Conservation (phyloP, 1,140 invertebrate genomes). For the Yoshiicerus persimilis region DNA sequence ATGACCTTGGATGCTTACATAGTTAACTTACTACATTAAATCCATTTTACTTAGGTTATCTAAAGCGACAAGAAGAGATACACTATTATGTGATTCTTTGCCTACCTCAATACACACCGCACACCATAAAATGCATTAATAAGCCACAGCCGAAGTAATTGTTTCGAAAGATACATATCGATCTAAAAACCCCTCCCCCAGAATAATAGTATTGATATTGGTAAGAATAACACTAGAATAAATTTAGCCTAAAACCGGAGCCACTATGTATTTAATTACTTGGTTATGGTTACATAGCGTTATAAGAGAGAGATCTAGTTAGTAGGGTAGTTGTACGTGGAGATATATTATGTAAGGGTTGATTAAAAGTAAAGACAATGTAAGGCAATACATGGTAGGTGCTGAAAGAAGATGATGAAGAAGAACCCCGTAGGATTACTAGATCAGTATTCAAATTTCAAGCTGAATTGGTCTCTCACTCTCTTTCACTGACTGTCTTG, state of each 20-base stretch:
- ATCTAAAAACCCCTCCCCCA: no score
- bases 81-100: background rate
- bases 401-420: background rate
- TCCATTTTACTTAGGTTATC: background rate
- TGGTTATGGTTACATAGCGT: no score
- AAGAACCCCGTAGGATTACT: background rate
- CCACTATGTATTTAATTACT: no score
- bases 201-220: no score
- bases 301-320: no score
- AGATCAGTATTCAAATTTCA: constrained; percentile 12
- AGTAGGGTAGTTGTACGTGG: no score
- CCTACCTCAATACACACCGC: background rate
- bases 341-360: background rate
- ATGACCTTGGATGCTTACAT: background rate
- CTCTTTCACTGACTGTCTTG: background rate
- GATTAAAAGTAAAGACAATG: background rate
- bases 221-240: no score
- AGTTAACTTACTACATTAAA: background rate
- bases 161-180: no score
- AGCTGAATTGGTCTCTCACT: constrained; percentile 19
- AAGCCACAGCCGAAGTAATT: no score
- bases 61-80: background rate
- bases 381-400: no score
- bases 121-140: no score
- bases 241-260: no score